Base-by-base conservation (phyloP, 2,888 invertebrate species). In the Ennomos fuscantarius region DNA sequence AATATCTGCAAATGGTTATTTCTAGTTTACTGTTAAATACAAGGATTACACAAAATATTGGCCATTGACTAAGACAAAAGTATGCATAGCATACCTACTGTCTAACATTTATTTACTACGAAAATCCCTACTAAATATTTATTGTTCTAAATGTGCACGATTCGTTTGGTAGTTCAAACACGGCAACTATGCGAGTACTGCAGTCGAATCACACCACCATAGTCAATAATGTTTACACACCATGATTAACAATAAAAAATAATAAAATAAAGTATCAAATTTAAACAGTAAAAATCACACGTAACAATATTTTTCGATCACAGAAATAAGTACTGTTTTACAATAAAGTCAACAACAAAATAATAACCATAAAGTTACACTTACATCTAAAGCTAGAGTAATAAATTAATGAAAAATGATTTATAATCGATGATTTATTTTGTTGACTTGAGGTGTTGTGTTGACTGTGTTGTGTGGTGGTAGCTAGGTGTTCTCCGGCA, bases 131-230 rank as follows among this genome's bases (percentile, higher is more conserved):
- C 55, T 66, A 52, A 65, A 66, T 65, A 63, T 66, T 63, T 69
- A 65, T 60, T 62, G 61, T 61, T 69, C 66, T 69, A 69, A 68
- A 51, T 64, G 58, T 53, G 60, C 44, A 58, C 53, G 54, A 51
- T 55, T 63, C 58, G 63, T 65, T 69, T 65, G 68, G 66, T 71
- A 61, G 57, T 69, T 62, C 69, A 13, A 54, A 40, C 41, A 59
- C 64, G 63, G 71, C 76, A 76, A 63, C 72, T 75, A 76, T 68
- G 63, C 72, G 68, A 73, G 66, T 70, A 68, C 70, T 61, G 55
- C 77, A 79, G 76, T 77, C 78, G 78, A 81, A 71, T 79, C 87
- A 88, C 88, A 87, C 79, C 78, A 85, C 79, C 79, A 78, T 71
- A 81, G 82, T 81, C 82, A 82, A 85, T 79, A 77, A 31, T n/a